Base-by-base conservation (phyloP, 2,797 vertebrate genomes). In the Pachyuromys duprasi region DNA sequence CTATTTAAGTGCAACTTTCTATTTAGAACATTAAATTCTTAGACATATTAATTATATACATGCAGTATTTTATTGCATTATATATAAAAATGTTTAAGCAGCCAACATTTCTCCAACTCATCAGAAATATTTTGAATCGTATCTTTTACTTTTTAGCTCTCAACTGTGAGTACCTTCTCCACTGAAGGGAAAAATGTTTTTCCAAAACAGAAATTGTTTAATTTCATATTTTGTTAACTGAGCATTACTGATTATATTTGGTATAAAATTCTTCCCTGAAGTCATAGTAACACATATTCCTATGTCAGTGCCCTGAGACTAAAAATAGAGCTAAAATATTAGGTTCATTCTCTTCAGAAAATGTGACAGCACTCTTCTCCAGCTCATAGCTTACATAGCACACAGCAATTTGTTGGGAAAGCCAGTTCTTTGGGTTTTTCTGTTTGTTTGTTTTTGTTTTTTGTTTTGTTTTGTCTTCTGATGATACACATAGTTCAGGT, bases 401-500 rank as follows among this genome's bases (percentile, higher is more conserved):
- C 45, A 15, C 3, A 8, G 62, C 39, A 53, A 22, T 81, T 80
- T 97, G 83, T 93, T 33, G 28, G 89, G 65, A 84, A 96, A 87
- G 6, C 28, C 0, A 81, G 94, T 75, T 33, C 83, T 96, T 76
- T 81, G 26, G 0, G 49, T 49, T 49, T 49, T 49, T 79, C 93
- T 84, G 49, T 8, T 49, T 49, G 49, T 49, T 49, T 49, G 49
- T 49, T 49, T 49, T 49, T 49, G 49, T 49, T 49, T 49, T 49
- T 49, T 49, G 49, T 49, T 49, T 49, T 49, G 11, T 17, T 69
- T 55, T 31, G n/a, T 62, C 94, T 82, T 95, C 94, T 87, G 92
- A 90, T 91, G 95, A 86, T 81, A 89, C 78, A 92, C 72, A 80
- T 53, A 14, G 93, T 81, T 17, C 13, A 90, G 65, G 11, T n/a